Evolutionary conservation across 1,140 invertebrate genomes (phyloP), one percentile per base, ranked within the genome.

Genomic region (Trachelipus rathkii): DNA sequence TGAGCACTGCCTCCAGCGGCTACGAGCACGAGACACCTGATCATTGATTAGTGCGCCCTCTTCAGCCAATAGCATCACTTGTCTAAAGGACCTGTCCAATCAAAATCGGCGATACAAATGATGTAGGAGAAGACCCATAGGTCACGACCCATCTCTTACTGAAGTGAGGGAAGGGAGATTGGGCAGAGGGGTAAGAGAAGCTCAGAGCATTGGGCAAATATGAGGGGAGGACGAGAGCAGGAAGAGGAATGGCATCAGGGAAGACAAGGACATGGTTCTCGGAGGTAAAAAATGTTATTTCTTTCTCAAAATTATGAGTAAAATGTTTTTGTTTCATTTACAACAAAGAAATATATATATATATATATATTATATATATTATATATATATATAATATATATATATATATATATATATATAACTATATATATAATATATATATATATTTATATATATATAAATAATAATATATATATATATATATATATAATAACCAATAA

Each of bases 1-100:
- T 60, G 50, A 60, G 19, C 50, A 60, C 50, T 60, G 50, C 50
- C 50, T 60, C 50, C 50, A 60, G 50, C 50, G 50, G 50, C 50
- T 19, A 60, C 19, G 50, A 60, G 11, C 3, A 19, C 19, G 50
- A 60, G 50, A 60, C 50, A 60, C 50, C 50, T 60, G 50, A 60
- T 60, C 50, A 60, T 60, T 60, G 50, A 60, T 60, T 60, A 15
- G 50, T 60, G 19, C 50, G 50, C 50, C 50, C 50, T 60, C 50
- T 60, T 15, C 50, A 60, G 50, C 50, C 50, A 60, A 60, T 60
- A 13, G 50, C 50, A 13, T 60, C 50, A 13, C 11, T 19, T 19
- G 50, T 3, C 50, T 15, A 19, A 60, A 60, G 50, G 50, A 60
- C 50, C 50, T 60, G 50, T 19, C 50, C 50, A 60, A 60, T 60